Base-by-base conservation (phyloP, 2,888 invertebrate genomes). In the Metallyticus violacea region DNA sequence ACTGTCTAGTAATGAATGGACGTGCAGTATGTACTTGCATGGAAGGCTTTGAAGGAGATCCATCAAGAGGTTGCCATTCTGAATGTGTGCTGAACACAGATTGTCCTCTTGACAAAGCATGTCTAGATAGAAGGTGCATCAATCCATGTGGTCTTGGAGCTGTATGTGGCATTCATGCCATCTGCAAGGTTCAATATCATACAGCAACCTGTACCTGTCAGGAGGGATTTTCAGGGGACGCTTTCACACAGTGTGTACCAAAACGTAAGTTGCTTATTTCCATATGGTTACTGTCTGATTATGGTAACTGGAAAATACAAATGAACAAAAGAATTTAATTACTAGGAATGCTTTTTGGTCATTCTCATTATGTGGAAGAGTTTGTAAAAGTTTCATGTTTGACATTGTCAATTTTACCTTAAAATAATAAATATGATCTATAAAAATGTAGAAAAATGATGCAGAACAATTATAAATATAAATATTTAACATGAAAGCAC, bases 51-150 rank as follows among this genome's bases (percentile, higher is more conserved):
- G 92, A 94, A 87, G 97, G 97, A 9, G 96, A 97, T 92, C 97
- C 97, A 95, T 89, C 90, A 86, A 90, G 89, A 40, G 90, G 90
- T 25, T 91, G 91, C 90, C 94, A 94, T 90, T 96, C 96, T 28
- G 97, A 97, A 92, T 97, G 97, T 91, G 93, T 94, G n/a, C 94
- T 96, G 89, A 97, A 97, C 91, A 95, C 97, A 0, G 97, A 97
- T 89, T 97, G 97, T 91, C 93, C 95, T 15, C 92, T 94, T 4
- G 94, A 95, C 89, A 94, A 95, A 91, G 95, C 96, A 25, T 97
- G 97, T 90, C 92, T 96, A 22, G 95, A 96, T 90, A 93, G 89
- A 25, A 89, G 90, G 85, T 89, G 89, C 86, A 85, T 88, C 26
- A 89, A 90, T 88, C 89, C 90, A 84, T 91, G 91, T 86, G 87